Evolutionary conservation across 2,797 vertebrate genomes (phyloP).

Genomic region (Coregonus ussuriensis): DNA sequence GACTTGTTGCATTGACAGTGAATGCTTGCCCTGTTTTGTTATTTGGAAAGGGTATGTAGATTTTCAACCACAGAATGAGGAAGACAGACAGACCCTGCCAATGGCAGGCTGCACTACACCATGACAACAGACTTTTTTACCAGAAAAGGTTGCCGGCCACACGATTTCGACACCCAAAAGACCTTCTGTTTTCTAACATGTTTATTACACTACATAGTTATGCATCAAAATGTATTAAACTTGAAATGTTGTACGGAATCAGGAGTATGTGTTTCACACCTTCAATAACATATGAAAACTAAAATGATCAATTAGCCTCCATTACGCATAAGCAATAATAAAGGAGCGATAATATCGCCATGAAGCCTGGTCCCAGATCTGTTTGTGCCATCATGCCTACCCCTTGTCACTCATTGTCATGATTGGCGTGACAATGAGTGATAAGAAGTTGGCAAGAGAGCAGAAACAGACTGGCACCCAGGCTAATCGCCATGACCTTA

Average conservation of each 20-base stretch:
- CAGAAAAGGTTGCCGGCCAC: neutral
- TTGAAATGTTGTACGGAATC: neutral
- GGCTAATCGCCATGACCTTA: neutral
- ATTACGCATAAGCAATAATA: neutral
- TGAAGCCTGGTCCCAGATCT: neutral
- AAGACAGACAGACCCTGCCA: neutral
- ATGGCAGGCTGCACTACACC: neutral
- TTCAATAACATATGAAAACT: neutral
- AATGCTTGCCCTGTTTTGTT: neutral
- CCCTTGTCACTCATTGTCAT: neutral
- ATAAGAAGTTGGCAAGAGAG: neutral
- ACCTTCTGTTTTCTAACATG: neutral
- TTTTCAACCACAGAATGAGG: neutral
- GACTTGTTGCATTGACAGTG: neutral
- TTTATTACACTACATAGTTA: constrained; percentile 1
- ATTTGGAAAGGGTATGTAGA: neutral
- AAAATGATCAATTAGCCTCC: neutral
- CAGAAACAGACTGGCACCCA: neutral
- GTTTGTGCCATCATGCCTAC: neutral
- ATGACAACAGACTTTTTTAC: neutral
- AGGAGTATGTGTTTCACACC: neutral
- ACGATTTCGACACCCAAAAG: neutral
- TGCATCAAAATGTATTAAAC: neutral
- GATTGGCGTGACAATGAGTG: neutral
- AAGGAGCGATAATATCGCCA: neutral